Evolutionary conservation across 2,888 invertebrate species (phyloP).

Genomic region (Cynaeus angustus): DNA sequence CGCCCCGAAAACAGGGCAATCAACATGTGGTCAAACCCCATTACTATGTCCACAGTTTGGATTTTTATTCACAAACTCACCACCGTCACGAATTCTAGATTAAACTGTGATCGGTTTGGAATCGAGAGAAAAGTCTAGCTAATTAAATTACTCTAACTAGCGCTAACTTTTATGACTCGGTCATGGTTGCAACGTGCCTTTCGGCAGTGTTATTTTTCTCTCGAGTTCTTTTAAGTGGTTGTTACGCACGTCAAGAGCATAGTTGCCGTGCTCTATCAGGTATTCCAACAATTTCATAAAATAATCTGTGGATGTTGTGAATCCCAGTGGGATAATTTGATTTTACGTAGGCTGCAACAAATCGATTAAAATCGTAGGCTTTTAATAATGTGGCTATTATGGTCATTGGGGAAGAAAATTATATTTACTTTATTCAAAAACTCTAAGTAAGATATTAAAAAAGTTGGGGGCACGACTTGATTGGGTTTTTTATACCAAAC

Average conservation of each 20-base stretch:
- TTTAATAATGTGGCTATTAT: conserved; percentile 20
- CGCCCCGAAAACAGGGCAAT: conserved; percentile 20
- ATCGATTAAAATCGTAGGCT: not conserved
- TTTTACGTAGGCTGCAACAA: no score
- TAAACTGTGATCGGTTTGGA: conserved; percentile 43
- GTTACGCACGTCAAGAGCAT: conserved; percentile 16
- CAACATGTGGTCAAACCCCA: conserved; percentile 33
- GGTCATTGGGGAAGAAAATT: not conserved
- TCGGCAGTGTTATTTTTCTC: conserved; percentile 5
- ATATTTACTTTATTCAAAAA: not conserved
- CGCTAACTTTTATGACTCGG: not conserved
- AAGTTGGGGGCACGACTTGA: conserved; percentile 14
- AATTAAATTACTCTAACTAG: conserved; percentile 17
- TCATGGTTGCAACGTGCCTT: not conserved
- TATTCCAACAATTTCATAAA: conserved; percentile 30
- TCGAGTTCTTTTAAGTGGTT: conserved; percentile 5
- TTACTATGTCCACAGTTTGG: conserved; percentile 32
- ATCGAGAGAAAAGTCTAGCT: not conserved
- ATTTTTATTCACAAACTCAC: conserved; percentile 28
- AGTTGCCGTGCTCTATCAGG: not conserved
- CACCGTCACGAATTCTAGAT: conserved; percentile 18
- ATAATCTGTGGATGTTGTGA: conserved; percentile 1
- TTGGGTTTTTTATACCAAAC: no score
- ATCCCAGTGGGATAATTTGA: conserved; percentile 3
- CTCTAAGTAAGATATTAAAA: conserved; percentile 23